phyloP scores from a whole-genome alignment of 2,113 vertebrate species.

The Takifugu bimaculatus region DNA sequence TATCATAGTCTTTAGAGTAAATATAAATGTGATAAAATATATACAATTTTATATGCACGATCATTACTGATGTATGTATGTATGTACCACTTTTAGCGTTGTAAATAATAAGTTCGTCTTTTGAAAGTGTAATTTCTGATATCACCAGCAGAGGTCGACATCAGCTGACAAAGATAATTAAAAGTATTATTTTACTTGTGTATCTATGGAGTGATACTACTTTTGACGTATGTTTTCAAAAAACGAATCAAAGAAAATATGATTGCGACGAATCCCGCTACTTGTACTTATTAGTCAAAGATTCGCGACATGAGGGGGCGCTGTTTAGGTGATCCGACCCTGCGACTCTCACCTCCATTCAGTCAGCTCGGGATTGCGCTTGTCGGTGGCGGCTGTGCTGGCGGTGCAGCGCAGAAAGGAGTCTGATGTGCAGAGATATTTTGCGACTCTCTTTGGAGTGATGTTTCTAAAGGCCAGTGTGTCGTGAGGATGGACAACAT shows the following conservation, averaged over 20 bases:
- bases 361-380: not conserved
- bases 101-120: not conserved
- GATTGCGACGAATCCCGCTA: no score
- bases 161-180: not conserved
- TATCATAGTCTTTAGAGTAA: no score
- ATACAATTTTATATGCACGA: no score
- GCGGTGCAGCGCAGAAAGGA: slow-evolving; percentile 24
- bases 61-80: no score
- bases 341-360: not conserved
- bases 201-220: no score
- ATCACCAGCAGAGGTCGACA: slow-evolving; percentile 9
- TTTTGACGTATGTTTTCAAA: no score
- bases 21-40: no score
- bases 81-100: no score
- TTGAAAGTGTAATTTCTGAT: not conserved
- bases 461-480: slow-evolving; percentile 33
- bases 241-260: not conserved
- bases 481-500: slow-evolving; percentile 31
- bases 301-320: slow-evolving; percentile 19
- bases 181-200: not conserved
- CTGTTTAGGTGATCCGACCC: not conserved
- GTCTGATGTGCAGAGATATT: slow-evolving; percentile 22
- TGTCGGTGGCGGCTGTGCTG: slow-evolving; percentile 22
- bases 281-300: no score
- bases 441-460: slow-evolving; percentile 13